Conservation (phyloP, 2,888 invertebrate genomes). For the Lasioglossum marginatum region DNA sequence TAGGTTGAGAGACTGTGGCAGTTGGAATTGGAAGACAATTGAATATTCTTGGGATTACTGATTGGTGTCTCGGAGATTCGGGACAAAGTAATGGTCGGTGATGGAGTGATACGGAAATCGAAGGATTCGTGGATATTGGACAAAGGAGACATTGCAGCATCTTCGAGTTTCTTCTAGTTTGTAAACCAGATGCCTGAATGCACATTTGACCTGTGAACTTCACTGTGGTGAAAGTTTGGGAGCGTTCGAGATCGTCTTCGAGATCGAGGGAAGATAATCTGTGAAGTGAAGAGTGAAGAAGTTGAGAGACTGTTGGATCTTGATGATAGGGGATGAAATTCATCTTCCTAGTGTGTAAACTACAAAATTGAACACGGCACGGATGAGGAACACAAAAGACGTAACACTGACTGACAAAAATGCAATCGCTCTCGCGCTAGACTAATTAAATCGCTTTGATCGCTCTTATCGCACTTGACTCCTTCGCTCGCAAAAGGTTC, state of each 20-base stretch:
- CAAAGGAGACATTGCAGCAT: not conserved
- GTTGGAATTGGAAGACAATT: not conserved
- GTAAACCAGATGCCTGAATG: not conserved
- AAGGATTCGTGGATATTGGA: not conserved
- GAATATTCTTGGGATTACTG: not conserved
- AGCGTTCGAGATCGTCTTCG: not conserved
- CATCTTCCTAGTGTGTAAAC: not conserved
- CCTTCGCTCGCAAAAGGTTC: no score
- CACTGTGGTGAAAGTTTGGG: not conserved
- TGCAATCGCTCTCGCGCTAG: no score
- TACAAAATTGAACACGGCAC: no score
- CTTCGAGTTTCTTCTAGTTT: not conserved
- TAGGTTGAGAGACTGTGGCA: not conserved
- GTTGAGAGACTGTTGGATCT: not conserved
- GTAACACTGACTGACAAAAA: no score
- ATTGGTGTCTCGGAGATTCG: not conserved
- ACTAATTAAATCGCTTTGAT: no score
- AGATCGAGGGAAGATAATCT: not conserved
- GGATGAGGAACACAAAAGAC: no score
- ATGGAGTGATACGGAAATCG: not conserved
- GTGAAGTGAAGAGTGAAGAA: not conserved
- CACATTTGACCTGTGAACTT: not conserved
- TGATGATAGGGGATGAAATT: not conserved
- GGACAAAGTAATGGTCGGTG: not conserved
- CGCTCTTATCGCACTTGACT: no score